These are phyloP conservation scores for Vesta saturnalis DNA, from an alignment of 2,888 invertebrate species.

Conservation along the genomic window DNA sequence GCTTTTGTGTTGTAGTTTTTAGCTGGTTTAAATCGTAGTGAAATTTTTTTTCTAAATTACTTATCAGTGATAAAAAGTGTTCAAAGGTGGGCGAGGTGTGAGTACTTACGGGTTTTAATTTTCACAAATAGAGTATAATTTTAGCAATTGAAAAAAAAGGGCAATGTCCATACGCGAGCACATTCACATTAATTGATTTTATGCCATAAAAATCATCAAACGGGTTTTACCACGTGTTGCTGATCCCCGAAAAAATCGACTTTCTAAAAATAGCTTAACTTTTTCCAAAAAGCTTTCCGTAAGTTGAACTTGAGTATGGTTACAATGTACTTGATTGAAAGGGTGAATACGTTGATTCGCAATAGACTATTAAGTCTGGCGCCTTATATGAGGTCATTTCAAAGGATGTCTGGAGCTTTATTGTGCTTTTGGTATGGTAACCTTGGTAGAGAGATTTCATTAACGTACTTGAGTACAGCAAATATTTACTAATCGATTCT, in stretches of 20 bases:
- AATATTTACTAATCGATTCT: background rate
- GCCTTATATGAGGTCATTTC: background rate
- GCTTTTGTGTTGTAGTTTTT: constrained; percentile 8
- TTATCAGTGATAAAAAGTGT: constrained; percentile 21
- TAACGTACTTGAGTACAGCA: background rate
- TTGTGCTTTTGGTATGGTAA: background rate
- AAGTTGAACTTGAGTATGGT: background rate
- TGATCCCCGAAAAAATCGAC: too few relatives aligned
- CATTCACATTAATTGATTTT: too few relatives aligned
- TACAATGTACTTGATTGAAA: background rate
- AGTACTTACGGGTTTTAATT: too few relatives aligned
- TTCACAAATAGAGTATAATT: too few relatives aligned
- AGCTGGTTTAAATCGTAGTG: constrained; percentile 7
- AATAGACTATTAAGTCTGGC: background rate
- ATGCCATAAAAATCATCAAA: too few relatives aligned
- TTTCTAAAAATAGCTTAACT: too few relatives aligned
- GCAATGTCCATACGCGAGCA: too few relatives aligned
- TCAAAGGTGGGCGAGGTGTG: constrained; percentile 19
- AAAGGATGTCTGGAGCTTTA: constrained; percentile 3
- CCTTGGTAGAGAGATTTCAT: background rate
- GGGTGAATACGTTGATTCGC: background rate
- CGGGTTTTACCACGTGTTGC: too few relatives aligned
- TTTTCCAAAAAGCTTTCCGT: too few relatives aligned
- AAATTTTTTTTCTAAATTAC: background rate
- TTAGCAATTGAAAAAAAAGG: too few relatives aligned